phyloP scores from a whole-genome alignment of 2,113 vertebrate species.

The Alectura lathami region DNA sequence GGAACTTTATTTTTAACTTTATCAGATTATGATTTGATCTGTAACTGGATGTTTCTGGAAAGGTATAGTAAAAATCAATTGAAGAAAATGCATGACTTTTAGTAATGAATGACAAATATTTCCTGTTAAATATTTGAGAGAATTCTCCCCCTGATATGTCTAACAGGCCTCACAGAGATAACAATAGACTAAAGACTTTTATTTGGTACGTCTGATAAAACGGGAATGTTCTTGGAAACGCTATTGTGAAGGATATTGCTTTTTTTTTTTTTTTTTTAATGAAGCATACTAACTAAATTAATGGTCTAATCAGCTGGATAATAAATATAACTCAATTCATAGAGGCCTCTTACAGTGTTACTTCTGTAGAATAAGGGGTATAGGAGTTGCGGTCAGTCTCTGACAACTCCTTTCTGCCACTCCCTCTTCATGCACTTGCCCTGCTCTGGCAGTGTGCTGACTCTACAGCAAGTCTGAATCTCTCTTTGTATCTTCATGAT shows the following conservation, averaged over 20 bases:
- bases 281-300: too few species aligned
- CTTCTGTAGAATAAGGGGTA: neutral
- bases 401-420: neutral
- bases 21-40: neutral
- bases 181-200: neutral
- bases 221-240: neutral
- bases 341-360: neutral
- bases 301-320: neutral
- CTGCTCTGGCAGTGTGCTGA: neutral
- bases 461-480: neutral
- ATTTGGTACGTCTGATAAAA: neutral
- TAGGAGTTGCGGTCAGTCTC: neutral
- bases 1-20: neutral
- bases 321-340: neutral
- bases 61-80: neutral
- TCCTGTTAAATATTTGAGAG: neutral
- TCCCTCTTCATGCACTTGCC: neutral
- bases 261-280: neutral
- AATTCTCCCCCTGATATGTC: neutral
- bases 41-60: neutral
- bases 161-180: neutral
- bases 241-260: neutral
- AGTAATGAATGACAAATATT: neutral
- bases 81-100: neutral
- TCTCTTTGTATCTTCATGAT: neutral